Evolutionary conservation across 2,888 invertebrate species (phyloP), one percentile per base, ranked within the genome.

Genomic region (Chymomyza fuscimana): DNA sequence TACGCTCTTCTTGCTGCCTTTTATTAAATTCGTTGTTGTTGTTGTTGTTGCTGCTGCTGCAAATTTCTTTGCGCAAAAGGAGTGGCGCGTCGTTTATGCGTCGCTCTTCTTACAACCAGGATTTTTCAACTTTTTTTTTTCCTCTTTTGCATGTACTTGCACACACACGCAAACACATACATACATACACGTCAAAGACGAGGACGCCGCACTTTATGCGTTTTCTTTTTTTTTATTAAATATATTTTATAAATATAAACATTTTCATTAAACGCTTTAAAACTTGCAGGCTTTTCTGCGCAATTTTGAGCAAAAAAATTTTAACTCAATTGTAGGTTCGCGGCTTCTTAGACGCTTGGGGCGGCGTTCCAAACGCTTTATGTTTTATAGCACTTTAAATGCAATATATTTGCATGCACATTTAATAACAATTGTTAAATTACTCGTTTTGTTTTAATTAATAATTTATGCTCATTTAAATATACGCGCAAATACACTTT

Each of bases 41-140:
- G 52, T 52, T 36, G 59, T 54, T n/a, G 54, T 54, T 54, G 52
- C 9, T 36, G 54, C 9, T 54, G 54, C 16, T 54, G 54, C 54
- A n/a, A 54, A 32, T 59, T 59, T 65, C 72, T 77, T 77, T 82
- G 77, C 78, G 74, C 82, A 85, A 81, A 83, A 83, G 83, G 83
- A 83, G 83, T 86, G 83, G 81, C 83, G 54, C 22, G 54, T 16
- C 54, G 54, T 54, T 54, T 16, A n/a, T 54, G 54, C 16, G 6
- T 54, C 54, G 54, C 19, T 32, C 32, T 54, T 54, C 22, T 54
- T 22, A 54, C 16, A 54, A 16, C 22, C 54, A 54, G 19, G 54
- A 54, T 54, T 54, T 54, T 54, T 54, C 16, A 54, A 51, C 51
- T 51, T 51, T 51, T 10, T n/a, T 16, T 16, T 51, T 51, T 16